These are phyloP conservation scores for Blera fallax DNA, from an alignment of 2,888 invertebrate genomes.

Conservation along the genomic window DNA sequence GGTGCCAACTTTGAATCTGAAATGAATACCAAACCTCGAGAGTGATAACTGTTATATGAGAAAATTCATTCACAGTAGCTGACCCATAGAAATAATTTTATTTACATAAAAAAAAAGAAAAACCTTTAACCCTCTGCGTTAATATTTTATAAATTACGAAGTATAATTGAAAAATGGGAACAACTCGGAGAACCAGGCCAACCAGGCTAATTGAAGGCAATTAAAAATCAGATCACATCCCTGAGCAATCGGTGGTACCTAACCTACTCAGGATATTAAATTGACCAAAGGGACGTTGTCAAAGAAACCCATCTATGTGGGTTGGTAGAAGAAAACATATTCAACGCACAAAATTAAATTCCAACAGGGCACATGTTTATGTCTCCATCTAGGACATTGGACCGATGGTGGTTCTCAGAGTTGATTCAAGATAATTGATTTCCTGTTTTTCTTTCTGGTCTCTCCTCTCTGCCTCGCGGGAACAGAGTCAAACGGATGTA, in stretches of 20 bases:
- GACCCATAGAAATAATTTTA: not conserved
- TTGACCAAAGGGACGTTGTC: slow-evolving; percentile 21
- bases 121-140: not conserved
- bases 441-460: not conserved
- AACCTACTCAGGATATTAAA: slow-evolving; percentile 24
- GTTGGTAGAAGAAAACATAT: not conserved
- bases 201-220: slow-evolving; percentile 49
- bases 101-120: not conserved
- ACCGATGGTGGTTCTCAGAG: not conserved
- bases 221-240: slow-evolving; percentile 59
- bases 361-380: slow-evolving; percentile 37
- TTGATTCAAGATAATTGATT: slow-evolving; percentile 49
- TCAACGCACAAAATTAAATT: slow-evolving; percentile 18
- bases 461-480: not conserved
- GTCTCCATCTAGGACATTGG: slow-evolving; percentile 29
- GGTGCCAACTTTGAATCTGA: not conserved
- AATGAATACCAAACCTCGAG: not conserved
- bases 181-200: not conserved
- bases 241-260: not conserved
- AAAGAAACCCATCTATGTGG: not conserved
- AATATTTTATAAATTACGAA: slow-evolving; percentile 28
- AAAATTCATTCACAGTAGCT: not conserved
- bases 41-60: not conserved
- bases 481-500: not conserved
- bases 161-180: not conserved